phyloP scores from a whole-genome alignment of 2,888 invertebrate species.

The Phyllotreta cruciferae region DNA sequence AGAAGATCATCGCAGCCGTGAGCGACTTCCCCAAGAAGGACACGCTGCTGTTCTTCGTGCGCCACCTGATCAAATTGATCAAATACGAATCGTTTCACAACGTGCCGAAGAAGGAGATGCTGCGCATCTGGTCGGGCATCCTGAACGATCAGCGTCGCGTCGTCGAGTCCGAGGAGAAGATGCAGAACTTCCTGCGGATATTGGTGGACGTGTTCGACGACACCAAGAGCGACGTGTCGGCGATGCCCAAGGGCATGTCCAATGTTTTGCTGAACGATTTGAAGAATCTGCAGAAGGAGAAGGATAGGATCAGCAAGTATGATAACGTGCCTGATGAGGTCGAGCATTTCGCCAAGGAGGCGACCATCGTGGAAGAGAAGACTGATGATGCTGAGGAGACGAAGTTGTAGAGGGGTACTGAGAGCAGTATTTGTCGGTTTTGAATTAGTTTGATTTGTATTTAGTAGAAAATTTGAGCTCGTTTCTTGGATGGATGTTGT shows the following conservation, averaged over 20 bases:
- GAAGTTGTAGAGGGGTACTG: conserved; percentile 40
- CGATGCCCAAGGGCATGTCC: conserved; percentile 27
- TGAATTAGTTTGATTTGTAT: too few species aligned
- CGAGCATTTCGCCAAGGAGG: conserved; percentile 36
- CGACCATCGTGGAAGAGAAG: conserved; percentile 46
- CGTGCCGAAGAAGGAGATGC: conserved; percentile 45
- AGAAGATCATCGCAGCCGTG: conserved; percentile 43
- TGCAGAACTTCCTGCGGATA: conserved; percentile 38
- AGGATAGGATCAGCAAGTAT: conserved; percentile 44
- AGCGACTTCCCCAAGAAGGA: conserved; percentile 50
- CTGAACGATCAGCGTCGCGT: conserved; percentile 39
- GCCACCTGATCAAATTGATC: conserved; percentile 49
- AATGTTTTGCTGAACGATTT: conserved; percentile 41
- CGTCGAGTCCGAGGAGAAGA: conserved; percentile 35
- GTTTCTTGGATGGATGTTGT: too few species aligned
- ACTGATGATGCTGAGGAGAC: conserved; percentile 45
- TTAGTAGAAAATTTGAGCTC: too few species aligned
- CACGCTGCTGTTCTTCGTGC: conserved; percentile 49
- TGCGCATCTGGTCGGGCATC: conserved; percentile 47
- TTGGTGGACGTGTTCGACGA: conserved; percentile 40
- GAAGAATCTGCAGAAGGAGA: conserved; percentile 41
- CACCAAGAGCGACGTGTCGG: conserved; percentile 28
- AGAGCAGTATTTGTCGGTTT: too few species aligned
- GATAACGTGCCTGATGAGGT: conserved; percentile 44
- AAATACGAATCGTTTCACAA: conserved; percentile 46